Base-by-base conservation (phyloP, 2,113 vertebrate species). In the Carassius gibelio region DNA sequence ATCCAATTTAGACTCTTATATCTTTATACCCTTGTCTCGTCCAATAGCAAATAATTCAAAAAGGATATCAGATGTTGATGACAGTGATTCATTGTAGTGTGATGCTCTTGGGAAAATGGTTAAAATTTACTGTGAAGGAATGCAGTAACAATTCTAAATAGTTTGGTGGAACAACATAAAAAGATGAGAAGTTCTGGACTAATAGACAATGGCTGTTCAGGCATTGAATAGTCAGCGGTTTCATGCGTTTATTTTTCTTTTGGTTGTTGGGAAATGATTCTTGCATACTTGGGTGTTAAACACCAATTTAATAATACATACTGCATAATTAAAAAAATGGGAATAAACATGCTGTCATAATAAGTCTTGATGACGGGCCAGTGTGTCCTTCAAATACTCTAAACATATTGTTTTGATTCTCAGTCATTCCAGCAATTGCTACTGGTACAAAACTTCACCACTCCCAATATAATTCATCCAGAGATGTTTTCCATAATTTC, bases 371-470 rank as follows among this genome's bases (percentile, higher is more conserved):
- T 61, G 72, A 64, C 38, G 36, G 68, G 26, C 34, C 79, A 62
- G 48, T 26, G 21, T 85, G 52, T 74, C 36, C 26, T 61, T 83
- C 30, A 17, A 80, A 75, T 84, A 13, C 36, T 81, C n/a, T 78
- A 84, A 87, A 86, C 88, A 90, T 50, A 45, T 78, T 90, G 88
- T 81, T 90, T 90, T 86, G 84, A 89, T 90, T 91, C 87, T 68
- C 69, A 80, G 82, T 87, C 86, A 90, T 88, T 75, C 36, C 79
- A 79, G 15, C 76, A 88, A 80, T 89, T 62, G 59, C 88, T 88
- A 81, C 89, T 84, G 88, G 84, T 79, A 80, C 19, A 74, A 72
- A 61, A 64, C 81, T 45, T 48, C 75, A 83, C 64, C 69, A 84
- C 66, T 59, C 76, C 59, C 80, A 57, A 72, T 68, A 30, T 75